These are phyloP conservation scores for Tapera naevia DNA, from an alignment of 2,797 vertebrate species.

Conservation along the genomic window DNA sequence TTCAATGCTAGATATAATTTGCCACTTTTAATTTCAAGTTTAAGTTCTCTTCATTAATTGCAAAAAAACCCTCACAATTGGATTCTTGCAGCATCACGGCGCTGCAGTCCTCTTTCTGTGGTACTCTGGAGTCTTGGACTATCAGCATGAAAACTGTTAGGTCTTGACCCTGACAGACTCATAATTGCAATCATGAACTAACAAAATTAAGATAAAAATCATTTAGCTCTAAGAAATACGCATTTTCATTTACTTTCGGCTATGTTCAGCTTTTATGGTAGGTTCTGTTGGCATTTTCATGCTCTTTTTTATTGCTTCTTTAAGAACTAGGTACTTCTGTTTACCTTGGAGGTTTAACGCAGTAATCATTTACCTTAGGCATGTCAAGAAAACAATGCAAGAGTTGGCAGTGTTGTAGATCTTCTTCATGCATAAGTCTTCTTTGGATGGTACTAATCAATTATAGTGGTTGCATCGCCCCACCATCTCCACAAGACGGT, in stretches of 20 bases:
- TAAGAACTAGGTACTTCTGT: neutral
- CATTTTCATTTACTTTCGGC: neutral
- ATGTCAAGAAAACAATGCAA: neutral
- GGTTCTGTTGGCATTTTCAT: neutral
- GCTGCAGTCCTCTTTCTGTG: neutral
- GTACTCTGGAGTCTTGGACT: neutral
- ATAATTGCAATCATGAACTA: neutral
- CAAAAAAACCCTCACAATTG: fast-evolving
- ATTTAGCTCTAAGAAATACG: neutral
- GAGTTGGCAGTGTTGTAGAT: neutral
- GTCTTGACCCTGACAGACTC: neutral
- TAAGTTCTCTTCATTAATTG: neutral
- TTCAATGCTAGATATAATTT: neutral
- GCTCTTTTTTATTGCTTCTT: neutral
- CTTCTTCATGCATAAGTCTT: neutral
- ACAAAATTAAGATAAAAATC: neutral
- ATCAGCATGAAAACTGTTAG: neutral
- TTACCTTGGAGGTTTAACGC: neutral
- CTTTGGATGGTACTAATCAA: neutral
- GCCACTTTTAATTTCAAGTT: neutral
- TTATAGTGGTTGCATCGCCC: neutral
- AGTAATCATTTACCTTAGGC: conserved; percentile 9
- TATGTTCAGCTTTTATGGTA: neutral
- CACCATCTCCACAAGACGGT: neutral
- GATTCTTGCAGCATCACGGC: neutral